These are phyloP conservation scores for Nipponacmea schrenckii DNA, from an alignment of 2,888 invertebrate genomes.

Conservation along the genomic window DNA sequence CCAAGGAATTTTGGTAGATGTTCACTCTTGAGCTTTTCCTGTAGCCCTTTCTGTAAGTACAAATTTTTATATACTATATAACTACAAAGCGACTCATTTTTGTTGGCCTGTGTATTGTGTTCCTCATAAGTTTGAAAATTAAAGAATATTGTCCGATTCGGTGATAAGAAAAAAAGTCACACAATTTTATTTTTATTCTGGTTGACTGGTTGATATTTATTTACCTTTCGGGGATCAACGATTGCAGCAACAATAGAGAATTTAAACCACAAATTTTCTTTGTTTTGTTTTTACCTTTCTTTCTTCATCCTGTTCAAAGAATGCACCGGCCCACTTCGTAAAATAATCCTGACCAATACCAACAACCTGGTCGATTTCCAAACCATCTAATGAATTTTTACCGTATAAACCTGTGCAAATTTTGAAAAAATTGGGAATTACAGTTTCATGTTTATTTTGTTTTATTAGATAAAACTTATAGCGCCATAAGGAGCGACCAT, in stretches of 20 bases:
- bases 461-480: too few relatives aligned
- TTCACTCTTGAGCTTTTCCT: constrained; percentile 22
- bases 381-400: constrained; percentile 26
- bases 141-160: not conserved
- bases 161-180: not conserved
- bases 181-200: too few relatives aligned
- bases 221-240: too few relatives aligned
- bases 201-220: too few relatives aligned
- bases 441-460: too few relatives aligned
- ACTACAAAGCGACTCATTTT: too few relatives aligned
- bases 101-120: too few relatives aligned
- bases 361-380: constrained; percentile 30
- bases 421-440: not conserved
- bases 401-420: constrained; percentile 33
- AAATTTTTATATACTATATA: not conserved
- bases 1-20: constrained; percentile 22
- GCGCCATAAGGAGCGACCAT: too few relatives aligned
- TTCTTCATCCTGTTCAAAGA: constrained; percentile 29
- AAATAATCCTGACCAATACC: constrained; percentile 27
- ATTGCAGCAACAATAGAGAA: too few relatives aligned
- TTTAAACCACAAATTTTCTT: too few relatives aligned
- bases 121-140: not conserved
- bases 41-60: constrained; percentile 27
- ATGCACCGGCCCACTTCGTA: constrained; percentile 20
- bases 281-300: too few relatives aligned